phyloP scores from a whole-genome alignment of 2,888 invertebrate species.

The Eumacrocentrus americanus region DNA sequence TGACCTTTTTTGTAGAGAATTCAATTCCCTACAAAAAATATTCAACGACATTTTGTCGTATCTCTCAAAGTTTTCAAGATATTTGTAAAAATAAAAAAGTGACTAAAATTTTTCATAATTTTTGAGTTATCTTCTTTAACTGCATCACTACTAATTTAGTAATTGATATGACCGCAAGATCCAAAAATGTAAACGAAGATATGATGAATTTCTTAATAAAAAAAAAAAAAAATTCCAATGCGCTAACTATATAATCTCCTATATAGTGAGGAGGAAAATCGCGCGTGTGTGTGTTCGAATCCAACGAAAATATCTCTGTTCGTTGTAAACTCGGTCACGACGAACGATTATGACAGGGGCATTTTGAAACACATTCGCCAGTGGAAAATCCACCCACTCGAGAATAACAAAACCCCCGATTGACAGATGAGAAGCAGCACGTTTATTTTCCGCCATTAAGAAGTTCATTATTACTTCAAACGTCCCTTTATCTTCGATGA shows the following conservation, averaged over 20 bases:
- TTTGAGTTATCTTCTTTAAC: too few species aligned
- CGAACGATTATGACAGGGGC: neutral
- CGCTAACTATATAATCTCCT: too few species aligned
- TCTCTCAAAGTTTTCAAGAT: too few species aligned
- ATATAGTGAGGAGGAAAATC: too few species aligned
- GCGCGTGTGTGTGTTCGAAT: neutral
- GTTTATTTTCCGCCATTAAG: neutral
- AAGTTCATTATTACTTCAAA: conserved; percentile 5
- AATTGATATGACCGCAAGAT: too few species aligned
- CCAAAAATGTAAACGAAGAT: too few species aligned
- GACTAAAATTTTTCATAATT: too few species aligned
- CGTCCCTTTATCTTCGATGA: neutral
- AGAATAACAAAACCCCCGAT: neutral
- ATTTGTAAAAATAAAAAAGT: neutral
- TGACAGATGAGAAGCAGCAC: neutral
- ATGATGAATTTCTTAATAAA: neutral
- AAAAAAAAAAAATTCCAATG: neutral
- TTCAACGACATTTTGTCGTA: too few species aligned
- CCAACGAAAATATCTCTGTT: conserved; percentile 13
- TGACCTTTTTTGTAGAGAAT: too few species aligned
- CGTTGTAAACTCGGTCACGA: conserved; percentile 32
- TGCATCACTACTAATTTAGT: neutral
- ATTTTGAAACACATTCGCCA: neutral
- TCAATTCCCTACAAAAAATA: too few species aligned
- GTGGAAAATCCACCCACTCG: neutral